Conservation (phyloP, 1,140 invertebrate genomes). For the Sminthurinus signatus region DNA sequence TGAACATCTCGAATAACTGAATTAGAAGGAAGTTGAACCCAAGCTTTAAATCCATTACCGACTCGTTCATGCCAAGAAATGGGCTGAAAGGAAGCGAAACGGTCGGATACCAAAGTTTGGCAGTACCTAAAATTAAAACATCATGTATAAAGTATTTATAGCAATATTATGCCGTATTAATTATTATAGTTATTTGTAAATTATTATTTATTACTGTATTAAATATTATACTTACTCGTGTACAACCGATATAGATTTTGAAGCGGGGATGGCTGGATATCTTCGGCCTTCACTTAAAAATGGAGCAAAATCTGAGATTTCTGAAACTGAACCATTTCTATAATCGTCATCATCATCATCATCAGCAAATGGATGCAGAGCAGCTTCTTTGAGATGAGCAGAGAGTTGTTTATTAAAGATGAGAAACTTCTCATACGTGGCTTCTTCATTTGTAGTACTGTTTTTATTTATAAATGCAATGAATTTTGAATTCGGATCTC, state of each 20-base stretch:
- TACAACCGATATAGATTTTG: neutral
- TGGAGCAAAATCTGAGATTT: neutral
- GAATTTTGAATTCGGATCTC: conserved; percentile 49
- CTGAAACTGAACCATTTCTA: no score
- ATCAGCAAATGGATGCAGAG: neutral
- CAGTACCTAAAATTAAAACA: conserved; percentile 23
- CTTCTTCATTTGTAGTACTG: neutral
- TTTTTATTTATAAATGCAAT: neutral
- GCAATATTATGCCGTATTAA: no score
- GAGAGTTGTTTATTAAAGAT: neutral
- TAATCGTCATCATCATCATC: conserved; percentile 1
- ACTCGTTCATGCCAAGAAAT: conserved; percentile 7
- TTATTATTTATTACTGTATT: no score
- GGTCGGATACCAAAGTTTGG: conserved; percentile 6
- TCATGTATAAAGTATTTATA: no score
- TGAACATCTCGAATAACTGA: conserved; percentile 11
- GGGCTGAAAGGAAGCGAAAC: conserved; percentile 7
- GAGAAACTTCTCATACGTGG: neutral
- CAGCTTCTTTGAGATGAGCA: neutral
- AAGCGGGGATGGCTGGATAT: no score
- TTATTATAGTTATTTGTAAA: no score
- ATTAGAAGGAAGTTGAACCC: conserved; percentile 15
- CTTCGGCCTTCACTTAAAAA: no score
- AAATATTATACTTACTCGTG: no score
- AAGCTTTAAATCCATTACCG: neutral